phyloP scores from a whole-genome alignment of 2,797 vertebrate species.

The Apogon talboti region DNA sequence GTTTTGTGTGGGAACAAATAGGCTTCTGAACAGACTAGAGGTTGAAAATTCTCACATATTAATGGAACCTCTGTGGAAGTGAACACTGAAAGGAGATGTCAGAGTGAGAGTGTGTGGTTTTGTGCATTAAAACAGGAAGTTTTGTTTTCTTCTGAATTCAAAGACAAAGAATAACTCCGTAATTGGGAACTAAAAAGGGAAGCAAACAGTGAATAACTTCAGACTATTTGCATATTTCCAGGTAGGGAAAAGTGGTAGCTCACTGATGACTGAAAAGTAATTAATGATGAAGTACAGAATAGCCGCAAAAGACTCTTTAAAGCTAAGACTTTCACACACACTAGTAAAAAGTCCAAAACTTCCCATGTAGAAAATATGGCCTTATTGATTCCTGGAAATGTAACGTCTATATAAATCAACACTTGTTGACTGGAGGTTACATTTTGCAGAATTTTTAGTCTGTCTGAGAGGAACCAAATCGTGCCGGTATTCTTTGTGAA shows the following conservation, averaged over 20 bases:
- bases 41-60: not conserved
- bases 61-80: conserved; percentile 5
- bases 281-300: not conserved
- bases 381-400: not conserved
- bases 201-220: conserved; percentile 26
- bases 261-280: not conserved
- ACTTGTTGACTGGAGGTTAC: not conserved
- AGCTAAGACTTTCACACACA: no score
- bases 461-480: not conserved
- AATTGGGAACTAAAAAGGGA: conserved; percentile 61
- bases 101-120: conserved; percentile 44
- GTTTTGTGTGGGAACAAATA: no score
- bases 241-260: not conserved
- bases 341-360: no score
- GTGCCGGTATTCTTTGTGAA: not conserved
- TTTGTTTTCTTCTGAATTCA: conserved; percentile 35
- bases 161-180: conserved; percentile 27
- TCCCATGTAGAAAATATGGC: not conserved
- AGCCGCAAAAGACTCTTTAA: not conserved
- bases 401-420: not conserved
- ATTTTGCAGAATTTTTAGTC: not conserved
- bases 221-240: conserved; percentile 15
- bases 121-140: conserved; percentile 49
- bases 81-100: conserved; percentile 64
- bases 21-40: not conserved